Percentiles rank a stretch among this genome's conserved stretches.
phyloP scores from a whole-genome alignment of 2,888 invertebrate species.

The Heliconius erato region DNA sequence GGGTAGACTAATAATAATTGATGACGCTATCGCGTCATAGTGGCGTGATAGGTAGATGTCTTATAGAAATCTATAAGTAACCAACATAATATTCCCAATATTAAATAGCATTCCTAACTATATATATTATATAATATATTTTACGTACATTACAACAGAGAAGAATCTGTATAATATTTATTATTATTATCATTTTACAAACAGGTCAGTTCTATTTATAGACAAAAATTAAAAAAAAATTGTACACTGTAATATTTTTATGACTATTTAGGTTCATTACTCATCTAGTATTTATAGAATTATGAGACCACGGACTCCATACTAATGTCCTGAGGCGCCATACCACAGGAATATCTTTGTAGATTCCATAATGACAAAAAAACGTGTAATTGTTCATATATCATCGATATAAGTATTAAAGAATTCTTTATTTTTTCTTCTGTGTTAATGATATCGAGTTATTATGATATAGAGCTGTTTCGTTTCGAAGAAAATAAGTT shows the following conservation, averaged over 20 bases:
- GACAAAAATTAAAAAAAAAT: background rate
- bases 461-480: background rate
- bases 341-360: constrained; percentile 6
- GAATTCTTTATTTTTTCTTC: constrained; percentile 1
- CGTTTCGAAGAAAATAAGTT: background rate
- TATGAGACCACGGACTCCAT: constrained; percentile 7
- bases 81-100: no score
- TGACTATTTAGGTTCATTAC: constrained; percentile 15
- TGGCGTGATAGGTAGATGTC: no score
- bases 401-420: constrained; percentile 20
- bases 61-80: no score
- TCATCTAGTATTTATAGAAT: constrained; percentile 28
- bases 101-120: no score
- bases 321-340: constrained; percentile 26
- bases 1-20: no score
- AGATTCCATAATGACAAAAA: constrained; percentile 14
- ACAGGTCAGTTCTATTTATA: background rate
- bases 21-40: no score
- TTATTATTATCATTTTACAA: background rate
- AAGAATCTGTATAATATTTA: background rate
- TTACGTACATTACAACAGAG: no score
- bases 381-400: constrained; percentile 22
- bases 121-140: no score
- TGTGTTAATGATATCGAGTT: constrained; percentile 20
- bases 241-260: constrained; percentile 22